Conservation (phyloP, 2,888 invertebrate species). For the Anticlea derivata region DNA sequence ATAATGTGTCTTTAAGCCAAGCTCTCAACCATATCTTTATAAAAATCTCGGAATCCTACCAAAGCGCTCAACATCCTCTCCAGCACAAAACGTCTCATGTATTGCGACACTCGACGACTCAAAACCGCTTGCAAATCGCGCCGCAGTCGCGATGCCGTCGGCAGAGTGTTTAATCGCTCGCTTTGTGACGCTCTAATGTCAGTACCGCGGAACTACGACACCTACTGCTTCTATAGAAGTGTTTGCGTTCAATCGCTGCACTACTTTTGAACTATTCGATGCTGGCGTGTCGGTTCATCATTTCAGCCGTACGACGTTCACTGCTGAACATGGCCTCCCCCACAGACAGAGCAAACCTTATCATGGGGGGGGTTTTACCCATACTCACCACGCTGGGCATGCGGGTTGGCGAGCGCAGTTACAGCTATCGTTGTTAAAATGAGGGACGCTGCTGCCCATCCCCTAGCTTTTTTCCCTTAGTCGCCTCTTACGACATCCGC, state of each 20-base stretch:
- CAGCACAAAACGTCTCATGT: slow-evolving; percentile 43
- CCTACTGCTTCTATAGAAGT: slow-evolving; percentile 28
- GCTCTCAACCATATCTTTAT: slow-evolving; percentile 26
- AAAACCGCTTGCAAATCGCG: slow-evolving; percentile 39
- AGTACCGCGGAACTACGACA: slow-evolving; percentile 32
- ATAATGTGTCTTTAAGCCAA: slow-evolving; percentile 10
- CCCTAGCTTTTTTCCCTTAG: too few species aligned
- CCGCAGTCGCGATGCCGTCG: slow-evolving; percentile 32
- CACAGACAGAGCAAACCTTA: too few species aligned
- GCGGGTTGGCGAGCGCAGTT: too few species aligned
- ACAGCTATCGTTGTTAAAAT: too few species aligned
- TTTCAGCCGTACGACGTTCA: too few species aligned
- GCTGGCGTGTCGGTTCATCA: too few species aligned
- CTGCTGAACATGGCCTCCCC: too few species aligned
- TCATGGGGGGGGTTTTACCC: too few species aligned
- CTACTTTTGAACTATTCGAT: not conserved
- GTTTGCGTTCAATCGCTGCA: not conserved
- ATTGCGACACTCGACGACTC: slow-evolving; percentile 56
- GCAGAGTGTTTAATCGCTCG: slow-evolving; percentile 69
- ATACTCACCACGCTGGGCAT: too few species aligned
- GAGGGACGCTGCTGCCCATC: too few species aligned
- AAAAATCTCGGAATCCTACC: slow-evolving; percentile 27
- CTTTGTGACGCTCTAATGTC: slow-evolving; percentile 61
- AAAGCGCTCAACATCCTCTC: slow-evolving; percentile 25
- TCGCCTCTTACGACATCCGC: too few species aligned